Conservation (phyloP, 2,888 invertebrate species). For the Synanthedon vespiformis region DNA sequence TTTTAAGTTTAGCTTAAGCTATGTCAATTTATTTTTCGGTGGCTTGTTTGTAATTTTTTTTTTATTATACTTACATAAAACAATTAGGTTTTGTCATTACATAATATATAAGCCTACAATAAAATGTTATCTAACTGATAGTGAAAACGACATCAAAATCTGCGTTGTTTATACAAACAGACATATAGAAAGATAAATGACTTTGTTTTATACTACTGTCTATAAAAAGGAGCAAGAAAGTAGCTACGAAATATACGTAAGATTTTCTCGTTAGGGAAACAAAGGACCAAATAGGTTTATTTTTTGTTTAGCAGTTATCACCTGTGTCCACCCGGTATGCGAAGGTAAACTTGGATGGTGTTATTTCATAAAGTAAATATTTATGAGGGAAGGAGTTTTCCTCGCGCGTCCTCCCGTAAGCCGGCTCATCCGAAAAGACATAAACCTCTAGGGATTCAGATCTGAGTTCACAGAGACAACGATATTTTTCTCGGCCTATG, state of each 20-base stretch:
- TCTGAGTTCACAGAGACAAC: constrained; percentile 60
- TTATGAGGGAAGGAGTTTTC: constrained; percentile 62
- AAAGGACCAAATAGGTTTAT: constrained; percentile 26
- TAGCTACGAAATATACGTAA: neutral
- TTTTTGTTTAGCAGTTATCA: constrained; percentile 51
- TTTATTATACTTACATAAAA: no score
- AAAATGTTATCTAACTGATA: no score
- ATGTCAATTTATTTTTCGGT: no score
- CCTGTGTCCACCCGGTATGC: constrained; percentile 49
- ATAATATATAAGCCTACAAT: no score
- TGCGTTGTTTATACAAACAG: no score
- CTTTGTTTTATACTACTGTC: neutral
- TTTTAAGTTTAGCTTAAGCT: no score
- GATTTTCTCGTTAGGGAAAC: constrained; percentile 11
- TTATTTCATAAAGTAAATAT: constrained; percentile 70
- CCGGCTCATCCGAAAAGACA: constrained; percentile 65
- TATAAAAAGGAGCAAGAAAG: neutral
- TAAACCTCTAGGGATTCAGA: constrained; percentile 64
- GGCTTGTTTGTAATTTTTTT: no score
- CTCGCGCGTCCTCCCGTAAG: constrained; percentile 55
- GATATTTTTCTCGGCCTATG: constrained; percentile 30
- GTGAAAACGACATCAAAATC: no score
- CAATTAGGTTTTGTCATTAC: no score
- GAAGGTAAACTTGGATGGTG: constrained; percentile 48
- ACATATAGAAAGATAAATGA: neutral